Conservation (phyloP, 2,113 vertebrate genomes). For the Ceyx cyanopectus region DNA sequence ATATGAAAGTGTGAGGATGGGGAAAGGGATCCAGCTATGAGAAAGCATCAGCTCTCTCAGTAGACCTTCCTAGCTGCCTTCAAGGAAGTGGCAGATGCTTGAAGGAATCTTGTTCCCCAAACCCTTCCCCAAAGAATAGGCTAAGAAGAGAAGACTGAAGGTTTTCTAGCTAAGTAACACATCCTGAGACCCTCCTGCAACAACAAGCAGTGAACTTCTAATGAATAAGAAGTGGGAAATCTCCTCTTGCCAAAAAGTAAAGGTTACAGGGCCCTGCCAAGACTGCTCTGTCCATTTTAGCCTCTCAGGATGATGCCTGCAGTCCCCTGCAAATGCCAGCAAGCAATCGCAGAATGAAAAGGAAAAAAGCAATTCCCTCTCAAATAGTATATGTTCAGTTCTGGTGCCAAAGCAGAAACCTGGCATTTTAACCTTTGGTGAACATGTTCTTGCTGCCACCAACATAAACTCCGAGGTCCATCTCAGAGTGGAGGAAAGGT, state of each 20-base stretch:
- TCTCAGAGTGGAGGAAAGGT: neutral
- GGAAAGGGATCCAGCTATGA: neutral
- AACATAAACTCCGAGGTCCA: neutral
- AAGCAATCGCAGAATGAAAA: neutral
- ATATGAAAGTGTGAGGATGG: neutral
- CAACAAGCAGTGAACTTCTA: neutral
- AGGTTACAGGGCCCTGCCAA: conserved; percentile 19
- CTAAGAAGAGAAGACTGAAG: neutral
- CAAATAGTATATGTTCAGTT: neutral
- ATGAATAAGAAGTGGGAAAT: neutral
- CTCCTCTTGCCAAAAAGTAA: neutral
- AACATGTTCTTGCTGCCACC: conserved; percentile 40
- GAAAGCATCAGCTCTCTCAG: neutral
- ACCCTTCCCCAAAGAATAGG: neutral
- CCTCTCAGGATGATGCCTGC: neutral
- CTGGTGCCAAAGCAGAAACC: conserved; percentile 13
- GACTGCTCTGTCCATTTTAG: neutral
- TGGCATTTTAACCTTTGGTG: conserved; percentile 56
- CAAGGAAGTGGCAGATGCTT: neutral
- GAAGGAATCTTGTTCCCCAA: neutral
- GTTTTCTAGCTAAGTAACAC: neutral
- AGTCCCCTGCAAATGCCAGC: neutral
- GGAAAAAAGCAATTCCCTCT: conserved; percentile 22
- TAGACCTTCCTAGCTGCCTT: neutral
- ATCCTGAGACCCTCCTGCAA: neutral